Conservation (phyloP, 2,888 invertebrate species). For the Frankliniella fusca region DNA sequence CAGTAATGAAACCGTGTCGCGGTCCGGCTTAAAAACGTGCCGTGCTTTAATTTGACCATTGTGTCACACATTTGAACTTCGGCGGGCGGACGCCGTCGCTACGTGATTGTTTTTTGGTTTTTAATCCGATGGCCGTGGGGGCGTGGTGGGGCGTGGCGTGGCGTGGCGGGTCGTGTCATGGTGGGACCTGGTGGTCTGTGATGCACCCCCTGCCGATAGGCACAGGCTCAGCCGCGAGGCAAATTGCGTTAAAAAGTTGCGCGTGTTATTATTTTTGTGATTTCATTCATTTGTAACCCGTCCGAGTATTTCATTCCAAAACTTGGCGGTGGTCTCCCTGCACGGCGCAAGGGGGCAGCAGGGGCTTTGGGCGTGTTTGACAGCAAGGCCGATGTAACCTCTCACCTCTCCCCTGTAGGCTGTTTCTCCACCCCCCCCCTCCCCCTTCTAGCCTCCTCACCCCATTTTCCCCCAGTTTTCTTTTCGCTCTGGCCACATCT, state of each 20-base stretch:
- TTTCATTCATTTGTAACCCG: too few species aligned
- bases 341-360: too few species aligned
- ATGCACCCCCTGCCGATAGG: background rate
- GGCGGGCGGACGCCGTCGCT: background rate
- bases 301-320: too few species aligned
- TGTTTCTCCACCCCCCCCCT: too few species aligned
- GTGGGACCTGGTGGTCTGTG: background rate
- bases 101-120: conserved; percentile 23
- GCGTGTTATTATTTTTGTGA: too few species aligned
- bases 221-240: background rate
- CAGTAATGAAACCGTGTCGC: conserved; percentile 17
- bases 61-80: conserved; percentile 14
- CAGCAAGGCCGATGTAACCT: too few species aligned
- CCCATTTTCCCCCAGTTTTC: too few species aligned
- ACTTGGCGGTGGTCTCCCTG: too few species aligned
- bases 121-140: conserved; percentile 6
- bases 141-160: background rate
- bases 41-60: conserved; percentile 26
- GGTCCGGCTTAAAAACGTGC: conserved; percentile 3
- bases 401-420: too few species aligned
- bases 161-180: background rate
- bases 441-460: too few species aligned
- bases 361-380: too few species aligned
- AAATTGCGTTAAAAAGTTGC: background rate
- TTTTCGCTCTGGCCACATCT: too few species aligned